These are phyloP conservation scores for Coranthus polyacanthus DNA, from an alignment of 2,797 vertebrate genomes.

Conservation along the genomic window DNA sequence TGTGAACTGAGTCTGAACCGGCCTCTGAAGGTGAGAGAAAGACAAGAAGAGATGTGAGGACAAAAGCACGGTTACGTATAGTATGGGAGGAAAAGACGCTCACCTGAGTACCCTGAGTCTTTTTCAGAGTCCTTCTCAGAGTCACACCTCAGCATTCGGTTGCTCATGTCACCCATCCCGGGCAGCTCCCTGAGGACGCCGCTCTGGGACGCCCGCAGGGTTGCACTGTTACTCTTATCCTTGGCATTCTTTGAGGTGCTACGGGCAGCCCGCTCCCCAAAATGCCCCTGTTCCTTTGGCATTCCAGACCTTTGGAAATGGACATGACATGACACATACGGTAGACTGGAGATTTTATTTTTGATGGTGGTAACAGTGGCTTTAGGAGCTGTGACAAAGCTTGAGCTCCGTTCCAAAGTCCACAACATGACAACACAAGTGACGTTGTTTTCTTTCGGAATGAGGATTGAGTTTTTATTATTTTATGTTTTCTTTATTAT, in stretches of 20 bases:
- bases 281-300: conserved; percentile 70
- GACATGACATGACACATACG: not conserved
- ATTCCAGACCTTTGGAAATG: conserved; percentile 57
- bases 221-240: conserved; percentile 75
- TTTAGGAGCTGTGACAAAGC: too few species aligned
- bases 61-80: not conserved
- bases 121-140: conserved; percentile 78
- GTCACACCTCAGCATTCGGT: conserved; percentile 53
- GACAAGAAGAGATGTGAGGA: not conserved
- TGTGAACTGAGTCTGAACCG: conserved; percentile 77
- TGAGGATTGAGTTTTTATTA: too few species aligned
- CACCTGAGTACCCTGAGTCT: conserved; percentile 81
- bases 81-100: conserved; percentile 6
- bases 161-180: conserved; percentile 34
- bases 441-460: too few species aligned
- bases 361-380: too few species aligned
- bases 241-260: conserved; percentile 74
- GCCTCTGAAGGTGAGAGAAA: conserved; percentile 57
- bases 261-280: conserved; percentile 39
- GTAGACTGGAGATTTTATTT: too few species aligned
- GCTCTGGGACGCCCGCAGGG: conserved; percentile 62
- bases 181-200: conserved; percentile 27
- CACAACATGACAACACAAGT: too few species aligned
- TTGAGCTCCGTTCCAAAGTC: too few species aligned
- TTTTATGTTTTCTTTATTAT: too few species aligned